These are phyloP conservation scores for Ormyrus rosae DNA, from an alignment of 2,888 invertebrate species.

Conservation along the genomic window DNA sequence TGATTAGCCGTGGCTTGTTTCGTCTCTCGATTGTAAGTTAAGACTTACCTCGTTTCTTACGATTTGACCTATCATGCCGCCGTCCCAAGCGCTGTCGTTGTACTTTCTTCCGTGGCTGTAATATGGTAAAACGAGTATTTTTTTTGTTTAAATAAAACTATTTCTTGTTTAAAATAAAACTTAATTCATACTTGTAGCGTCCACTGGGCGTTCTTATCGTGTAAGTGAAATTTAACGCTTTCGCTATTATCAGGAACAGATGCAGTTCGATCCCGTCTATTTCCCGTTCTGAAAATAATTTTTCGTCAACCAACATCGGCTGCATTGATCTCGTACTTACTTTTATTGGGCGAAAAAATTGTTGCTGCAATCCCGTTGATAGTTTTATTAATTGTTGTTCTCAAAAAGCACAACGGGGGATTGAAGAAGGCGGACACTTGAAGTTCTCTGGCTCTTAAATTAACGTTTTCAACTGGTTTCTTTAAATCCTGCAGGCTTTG, in stretches of 20 bases:
- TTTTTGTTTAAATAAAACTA: too few species aligned
- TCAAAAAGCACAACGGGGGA: conserved; percentile 67
- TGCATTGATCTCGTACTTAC: conserved; percentile 57
- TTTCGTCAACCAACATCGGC: neutral
- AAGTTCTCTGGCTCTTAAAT: conserved; percentile 65
- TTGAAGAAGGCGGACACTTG: conserved; percentile 63
- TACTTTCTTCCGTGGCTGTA: conserved; percentile 64
- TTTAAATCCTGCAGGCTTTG: neutral
- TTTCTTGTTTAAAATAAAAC: too few species aligned
- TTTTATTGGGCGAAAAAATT: conserved; percentile 61
- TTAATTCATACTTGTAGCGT: conserved; percentile 59
- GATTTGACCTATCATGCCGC: conserved; percentile 67
- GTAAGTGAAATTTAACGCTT: conserved; percentile 69
- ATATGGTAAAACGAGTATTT: too few species aligned
- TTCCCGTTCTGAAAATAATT: conserved; percentile 61
- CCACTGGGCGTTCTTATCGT: conserved; percentile 63
- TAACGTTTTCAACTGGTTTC: neutral
- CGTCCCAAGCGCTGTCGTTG: conserved; percentile 64
- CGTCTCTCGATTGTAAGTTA: too few species aligned
- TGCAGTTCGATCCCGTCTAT: conserved; percentile 68
- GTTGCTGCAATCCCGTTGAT: conserved; percentile 62
- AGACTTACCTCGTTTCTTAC: conserved; percentile 60
- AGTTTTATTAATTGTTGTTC: conserved; percentile 60
- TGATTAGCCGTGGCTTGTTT: neutral
- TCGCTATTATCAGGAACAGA: conserved; percentile 66